Base-by-base conservation (phyloP, 2,888 invertebrate species). In the Imbricaverruca yamaguchii region DNA sequence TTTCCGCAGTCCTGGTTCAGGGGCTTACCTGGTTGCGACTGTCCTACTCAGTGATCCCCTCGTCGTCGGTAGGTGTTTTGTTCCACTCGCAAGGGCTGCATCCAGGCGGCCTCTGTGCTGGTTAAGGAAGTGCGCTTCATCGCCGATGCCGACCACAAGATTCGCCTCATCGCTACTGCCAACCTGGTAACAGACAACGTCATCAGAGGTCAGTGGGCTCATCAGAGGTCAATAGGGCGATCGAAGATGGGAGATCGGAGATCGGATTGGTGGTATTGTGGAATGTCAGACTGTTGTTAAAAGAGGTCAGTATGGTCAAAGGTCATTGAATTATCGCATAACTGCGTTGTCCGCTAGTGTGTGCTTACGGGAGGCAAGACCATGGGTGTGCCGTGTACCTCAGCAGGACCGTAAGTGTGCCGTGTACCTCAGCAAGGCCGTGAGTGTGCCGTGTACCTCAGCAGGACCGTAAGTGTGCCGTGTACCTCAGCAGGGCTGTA, bases 51-150 rank as follows among this genome's bases (percentile, higher is more conserved):
- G 39, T 80, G 55, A 56, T 39, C 21, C 82, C 39, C 55, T 21
- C 59, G 13, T 81, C 13, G n/a, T 4, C 25, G 23, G 53, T 83
- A 92, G 92, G 91, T 92, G 87, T 94, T 94, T 86, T 94, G 93
- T 86, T 92, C 91, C 84, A 93, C 93, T 0, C 88, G 94, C 80
- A 94, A 93, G 87, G 91, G 92, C 84, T 92, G 92, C 0, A 88
- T 90, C 83, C 90, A 93, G 87, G 92, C 93, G 13, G 91, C 92
- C 0, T 90, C 90, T 80, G 90, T 91, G 39, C 85, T 94, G 65
- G 89, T 90, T 3, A 89, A 90, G 83, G 90, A 84, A 61, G 82
- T 81, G 8, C 80, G 83, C n/a, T 81, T 84, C 15, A 82, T 84
- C 25, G 74, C 82, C 55, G 80, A 89, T 86, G 81, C 86, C 85